A percentile compares a stretch with the other conserved stretches of the same genome.
Conservation (phyloP, 2,113 vertebrate genomes). For the Glaucidium brasilianum region DNA sequence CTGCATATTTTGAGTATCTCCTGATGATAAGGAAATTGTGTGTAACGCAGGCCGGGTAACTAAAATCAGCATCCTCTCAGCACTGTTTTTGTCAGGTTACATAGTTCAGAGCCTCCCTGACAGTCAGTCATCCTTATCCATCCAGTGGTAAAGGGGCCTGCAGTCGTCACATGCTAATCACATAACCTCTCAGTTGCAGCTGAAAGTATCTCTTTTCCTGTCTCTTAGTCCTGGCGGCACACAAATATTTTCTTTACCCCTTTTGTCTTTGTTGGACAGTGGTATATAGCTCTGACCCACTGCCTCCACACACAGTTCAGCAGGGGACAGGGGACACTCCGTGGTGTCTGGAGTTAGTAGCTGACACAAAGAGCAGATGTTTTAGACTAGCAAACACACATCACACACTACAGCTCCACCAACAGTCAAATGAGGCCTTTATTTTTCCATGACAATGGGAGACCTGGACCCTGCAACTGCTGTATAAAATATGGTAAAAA, state of each 20-base stretch:
- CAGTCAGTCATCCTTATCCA: slow-evolving; percentile 36
- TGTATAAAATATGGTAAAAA: slow-evolving; percentile 13
- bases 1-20: slow-evolving; percentile 15
- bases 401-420: slow-evolving; percentile 57
- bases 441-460: slow-evolving; percentile 67
- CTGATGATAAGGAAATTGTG: not conserved
- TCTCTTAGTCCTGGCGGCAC: not conserved
- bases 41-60: not conserved
- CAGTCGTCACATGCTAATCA: slow-evolving; percentile 49
- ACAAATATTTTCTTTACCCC: slow-evolving; percentile 58
- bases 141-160: not conserved
- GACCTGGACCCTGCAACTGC: slow-evolving; percentile 64
- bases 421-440: slow-evolving; percentile 65
- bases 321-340: slow-evolving; percentile 33
- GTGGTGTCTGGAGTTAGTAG: slow-evolving; percentile 65
- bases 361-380: slow-evolving; percentile 80
- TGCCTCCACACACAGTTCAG: slow-evolving; percentile 49
- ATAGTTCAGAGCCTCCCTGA: slow-evolving; percentile 20
- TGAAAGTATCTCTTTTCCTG: not conserved
- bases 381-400: slow-evolving; percentile 80
- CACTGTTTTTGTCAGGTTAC: slow-evolving; percentile 15
- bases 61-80: slow-evolving; percentile 35
- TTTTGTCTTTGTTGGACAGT: slow-evolving; percentile 35
- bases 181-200: not conserved
- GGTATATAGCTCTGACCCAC: not conserved